Base-by-base conservation (phyloP, 2,888 invertebrate species). In the Mongoloraphidia duomilia region DNA sequence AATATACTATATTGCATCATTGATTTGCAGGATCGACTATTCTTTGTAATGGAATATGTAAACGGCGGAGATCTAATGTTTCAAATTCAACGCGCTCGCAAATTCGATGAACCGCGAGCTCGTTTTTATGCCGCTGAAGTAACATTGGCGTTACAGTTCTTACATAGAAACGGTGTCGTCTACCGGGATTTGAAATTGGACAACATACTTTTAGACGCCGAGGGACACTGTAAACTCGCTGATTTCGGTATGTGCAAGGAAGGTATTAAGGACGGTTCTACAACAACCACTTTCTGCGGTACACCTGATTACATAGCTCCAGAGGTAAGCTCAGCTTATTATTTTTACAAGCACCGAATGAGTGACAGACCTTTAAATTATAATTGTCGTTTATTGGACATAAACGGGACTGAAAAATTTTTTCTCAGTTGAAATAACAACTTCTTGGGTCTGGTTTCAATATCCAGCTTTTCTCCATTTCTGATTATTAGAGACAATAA, bases 211-310 rank as follows among this genome's bases (percentile, higher is more conserved):
- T 73, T 98, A 59, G 97, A 98, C 71, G 82, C 84, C 59, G 95
- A 96, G 61, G 96, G 96, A 0, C 92, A 92, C 66, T 91, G 90
- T 71, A 92, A 92, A 71, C 75, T 93, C 49, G 92, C 92, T 2
- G 92, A 93, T 71, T 93, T 93, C 68, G 98, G 97, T 63, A 96
- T 95, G 95, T 98, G 97, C 74, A 98, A 98, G 71, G 96, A 96
- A 69, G 87, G 87, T 46, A 92, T 95, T 61, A 65, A 77, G 46
- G 90, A 90, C 57, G 92, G 90, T 33, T 78, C 79, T 48, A 84
- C 92, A 26, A 96, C 95, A 8, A 88, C 92, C 40, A 98, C 97
- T 1, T 98, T 98, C 71, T 98, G 97, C 69, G 97, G 97, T n/a
- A 97, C 96, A 39, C 96, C 96, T 2, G 97, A 98, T 69, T 98